Conservation (phyloP, 2,888 invertebrate genomes). For the Philopedon plagiatum region DNA sequence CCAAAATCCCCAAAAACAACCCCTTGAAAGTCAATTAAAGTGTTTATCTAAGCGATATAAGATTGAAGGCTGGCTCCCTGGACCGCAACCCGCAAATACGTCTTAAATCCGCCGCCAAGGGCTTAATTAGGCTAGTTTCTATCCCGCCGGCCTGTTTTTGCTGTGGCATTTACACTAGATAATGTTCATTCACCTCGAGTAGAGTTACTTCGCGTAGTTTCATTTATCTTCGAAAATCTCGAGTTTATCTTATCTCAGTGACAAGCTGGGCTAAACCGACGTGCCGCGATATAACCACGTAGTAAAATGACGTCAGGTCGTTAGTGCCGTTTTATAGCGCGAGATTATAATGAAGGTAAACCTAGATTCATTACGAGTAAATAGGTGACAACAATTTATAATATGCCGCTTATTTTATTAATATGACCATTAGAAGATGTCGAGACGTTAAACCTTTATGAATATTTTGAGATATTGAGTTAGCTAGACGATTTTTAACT, state of each 20-base stretch:
- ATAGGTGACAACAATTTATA: background rate
- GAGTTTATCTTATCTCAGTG: conserved; percentile 10
- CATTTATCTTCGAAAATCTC: conserved; percentile 13
- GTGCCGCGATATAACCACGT: conserved; percentile 35
- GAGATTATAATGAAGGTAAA: background rate
- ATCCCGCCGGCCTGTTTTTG: background rate
- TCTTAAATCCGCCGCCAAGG: background rate
- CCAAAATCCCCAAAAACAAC: background rate
- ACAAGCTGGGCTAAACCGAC: conserved; percentile 25
- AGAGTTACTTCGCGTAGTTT: background rate
- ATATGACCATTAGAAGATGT: too few species aligned
- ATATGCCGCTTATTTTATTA: too few species aligned
- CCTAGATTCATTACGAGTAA: background rate
- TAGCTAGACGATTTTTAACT: too few species aligned
- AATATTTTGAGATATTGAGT: too few species aligned
- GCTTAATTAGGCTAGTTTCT: background rate
- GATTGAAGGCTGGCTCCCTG: background rate
- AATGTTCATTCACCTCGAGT: background rate
- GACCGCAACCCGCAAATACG: conserved; percentile 13
- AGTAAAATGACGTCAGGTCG: conserved; percentile 28
- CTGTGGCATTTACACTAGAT: conserved; percentile 12
- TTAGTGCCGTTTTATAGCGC: conserved; percentile 7
- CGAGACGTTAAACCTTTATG: too few species aligned
- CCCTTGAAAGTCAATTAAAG: conserved; percentile 10
- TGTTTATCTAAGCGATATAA: conserved; percentile 20